Evolutionary conservation across 1,140 invertebrate genomes (phyloP), one percentile per base, ranked within the genome.

Genomic region (Drosophila nebulosa): DNA sequence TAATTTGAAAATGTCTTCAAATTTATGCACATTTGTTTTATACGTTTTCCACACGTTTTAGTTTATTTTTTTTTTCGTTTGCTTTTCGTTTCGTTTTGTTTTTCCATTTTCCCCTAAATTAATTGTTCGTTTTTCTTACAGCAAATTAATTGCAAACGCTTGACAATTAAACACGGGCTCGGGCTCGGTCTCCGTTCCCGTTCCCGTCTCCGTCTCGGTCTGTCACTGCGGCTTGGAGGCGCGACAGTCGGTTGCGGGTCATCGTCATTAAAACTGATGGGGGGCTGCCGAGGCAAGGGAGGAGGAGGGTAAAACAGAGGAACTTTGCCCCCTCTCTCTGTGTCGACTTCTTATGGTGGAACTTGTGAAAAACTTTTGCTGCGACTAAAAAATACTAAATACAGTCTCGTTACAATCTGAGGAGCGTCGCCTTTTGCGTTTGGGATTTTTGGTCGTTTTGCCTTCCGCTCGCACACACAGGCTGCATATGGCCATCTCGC

Each of bases 401-500:
- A 90, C 88, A 90, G 84, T 84, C 88, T 90, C 77, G 88, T 90
- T 90, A 90, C 88, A 84, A 77, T 60, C 79, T 89, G 84, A 88
- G 79, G 69, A 83, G 84, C 75, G 66, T 72, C 57, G 79, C 74
- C 46, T 52, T 52, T 73, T 68, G 42, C 32, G 52, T 59, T 68
- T 36, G 30, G 26, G 46, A 64, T 58, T 63, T 35, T 70, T 52
- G 55, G 39, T 46, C 39, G 39, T 46, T 46, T 62, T 65, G 21
- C 51, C 10, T 64, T 56, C 58, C 62, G 56, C 58, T 79, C 60
- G 22, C 58, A 21, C 64, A 16, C 24, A 16, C n/a, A 30, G 6
- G 7, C 2, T 6, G 39, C 16, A 7, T 3, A 21, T 21, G 18
- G 70, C 74, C 64, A 6, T 80, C 78, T 68, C 67, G 64, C 63